Base-by-base conservation (phyloP, 2,888 invertebrate genomes). In the Epistrophella euchroma region DNA sequence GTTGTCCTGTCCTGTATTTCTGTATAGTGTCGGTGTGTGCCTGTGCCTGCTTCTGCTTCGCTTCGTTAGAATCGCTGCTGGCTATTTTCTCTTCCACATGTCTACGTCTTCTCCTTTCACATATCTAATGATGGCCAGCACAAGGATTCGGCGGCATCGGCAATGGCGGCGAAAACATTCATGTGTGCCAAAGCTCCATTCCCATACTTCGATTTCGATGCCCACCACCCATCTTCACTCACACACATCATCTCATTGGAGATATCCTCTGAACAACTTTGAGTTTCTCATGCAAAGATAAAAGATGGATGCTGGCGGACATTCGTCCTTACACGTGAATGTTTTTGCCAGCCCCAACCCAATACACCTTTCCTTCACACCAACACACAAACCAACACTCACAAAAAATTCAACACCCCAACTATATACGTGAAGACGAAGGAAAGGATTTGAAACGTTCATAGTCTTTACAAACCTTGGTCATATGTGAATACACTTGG, bases 231-330 rank as follows among this genome's bases (percentile, higher is more conserved):
- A 43, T 84, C 68, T 64, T 37, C 37, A 66, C 70, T 70, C 68
- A 40, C 82, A 73, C 71, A 74, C 73, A 74, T 50, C 60, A 56
- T 66, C 81, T 64, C 77, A 6, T 58, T 74, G 43, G 73, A 76
- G 71, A 77, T 82, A 73, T 86, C 77, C 68, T 68, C 50, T 58
- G 70, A 86, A 60, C 82, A 86, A 86, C 86, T 86, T 86, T 74
- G 86, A 86, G 86, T 86, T 86, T 86, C 86, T 86, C 86, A 86
- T 86, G 86, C 86, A 86, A 86, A 82, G 86, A 86, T 86, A 86
- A 86, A 86, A 86, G 86, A 86, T 86, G 78, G 82, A 86, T 86
- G 86, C 86, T 86, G 62, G 82, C 86, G 86, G 86, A 86, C 86
- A 86, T 86, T 82, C 77, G 86, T 86, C 82, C 86, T 82, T 86